Conservation (phyloP, 2,797 vertebrate species). For the Nyctibius grandis region DNA sequence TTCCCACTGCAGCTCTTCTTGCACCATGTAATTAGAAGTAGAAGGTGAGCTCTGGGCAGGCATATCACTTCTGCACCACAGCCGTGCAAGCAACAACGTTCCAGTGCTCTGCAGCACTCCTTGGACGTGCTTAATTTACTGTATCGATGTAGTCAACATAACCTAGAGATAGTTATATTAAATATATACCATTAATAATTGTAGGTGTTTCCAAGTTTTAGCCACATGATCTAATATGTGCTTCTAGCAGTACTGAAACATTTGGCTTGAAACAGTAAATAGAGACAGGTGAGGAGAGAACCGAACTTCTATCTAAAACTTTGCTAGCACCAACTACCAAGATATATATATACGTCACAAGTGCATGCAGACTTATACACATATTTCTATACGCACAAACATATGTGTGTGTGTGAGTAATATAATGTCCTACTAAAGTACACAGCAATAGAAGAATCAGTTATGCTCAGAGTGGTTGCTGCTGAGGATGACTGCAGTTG, state of each 20-base stretch:
- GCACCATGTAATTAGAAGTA: not conserved
- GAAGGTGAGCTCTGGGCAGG: not conserved
- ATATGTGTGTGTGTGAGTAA: fast-evolving
- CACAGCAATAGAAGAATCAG: not conserved
- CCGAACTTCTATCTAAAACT: not conserved
- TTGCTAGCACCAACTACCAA: not conserved
- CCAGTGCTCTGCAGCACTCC: not conserved
- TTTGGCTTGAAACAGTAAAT: not conserved
- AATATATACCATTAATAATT: not conserved
- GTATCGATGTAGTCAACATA: not conserved
- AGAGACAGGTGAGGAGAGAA: not conserved
- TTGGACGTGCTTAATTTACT: not conserved
- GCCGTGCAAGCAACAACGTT: not conserved
- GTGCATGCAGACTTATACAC: not conserved
- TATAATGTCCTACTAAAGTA: not conserved
- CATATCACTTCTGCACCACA: not conserved
- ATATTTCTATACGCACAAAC: not conserved
- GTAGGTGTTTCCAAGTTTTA: not conserved
- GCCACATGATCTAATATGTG: fast-evolving
- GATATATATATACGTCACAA: not conserved
- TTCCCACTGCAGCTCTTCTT: not conserved
- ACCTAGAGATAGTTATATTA: not conserved
- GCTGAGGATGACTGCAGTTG: not conserved
- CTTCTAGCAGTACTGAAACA: not conserved
- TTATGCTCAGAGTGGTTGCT: not conserved